A percentile compares a stretch with the other conserved stretches of the same genome.
These are phyloP conservation scores for Pterocles gutturalis DNA, from an alignment of 2,113 vertebrate species.

Conservation along the genomic window DNA sequence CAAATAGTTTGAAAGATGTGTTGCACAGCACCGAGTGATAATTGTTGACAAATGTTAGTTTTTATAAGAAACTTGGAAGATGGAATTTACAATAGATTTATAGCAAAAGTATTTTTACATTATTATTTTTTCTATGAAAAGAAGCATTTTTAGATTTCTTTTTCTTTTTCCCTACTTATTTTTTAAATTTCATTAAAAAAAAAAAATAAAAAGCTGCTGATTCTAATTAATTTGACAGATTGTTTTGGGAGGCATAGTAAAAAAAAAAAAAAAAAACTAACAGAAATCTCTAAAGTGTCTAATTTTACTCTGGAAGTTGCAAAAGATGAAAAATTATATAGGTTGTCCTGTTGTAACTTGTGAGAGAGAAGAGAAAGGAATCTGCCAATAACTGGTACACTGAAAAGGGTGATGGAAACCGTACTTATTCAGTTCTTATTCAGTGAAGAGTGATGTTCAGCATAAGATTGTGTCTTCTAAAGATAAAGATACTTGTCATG, in stretches of 20 bases:
- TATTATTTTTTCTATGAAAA: not conserved
- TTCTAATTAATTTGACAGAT: not conserved
- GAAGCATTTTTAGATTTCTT: not conserved
- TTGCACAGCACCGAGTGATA: not conserved
- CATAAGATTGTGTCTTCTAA: not conserved
- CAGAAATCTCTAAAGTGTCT: not conserved
- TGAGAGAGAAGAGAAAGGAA: not conserved
- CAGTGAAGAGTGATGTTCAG: not conserved
- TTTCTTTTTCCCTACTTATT: not conserved
- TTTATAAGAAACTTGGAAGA: not conserved
- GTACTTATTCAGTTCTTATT: not conserved
- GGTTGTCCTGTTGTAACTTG: not conserved
- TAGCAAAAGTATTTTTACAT: not conserved
- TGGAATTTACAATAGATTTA: not conserved
- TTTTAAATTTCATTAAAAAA: not conserved
- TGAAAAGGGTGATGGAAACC: not conserved
- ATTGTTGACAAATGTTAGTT: slow-evolving; percentile 24
- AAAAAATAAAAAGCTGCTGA: not conserved
- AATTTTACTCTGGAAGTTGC: not conserved
- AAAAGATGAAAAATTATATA: not conserved
- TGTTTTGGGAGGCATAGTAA: not conserved
- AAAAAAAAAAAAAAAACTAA: not conserved
- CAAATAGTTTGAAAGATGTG: slow-evolving; percentile 23
- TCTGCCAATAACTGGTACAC: not conserved
- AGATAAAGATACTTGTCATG: not conserved